These are phyloP conservation scores for Dicrurus megarhynchus DNA, from an alignment of 2,113 vertebrate genomes.

Conservation along the genomic window DNA sequence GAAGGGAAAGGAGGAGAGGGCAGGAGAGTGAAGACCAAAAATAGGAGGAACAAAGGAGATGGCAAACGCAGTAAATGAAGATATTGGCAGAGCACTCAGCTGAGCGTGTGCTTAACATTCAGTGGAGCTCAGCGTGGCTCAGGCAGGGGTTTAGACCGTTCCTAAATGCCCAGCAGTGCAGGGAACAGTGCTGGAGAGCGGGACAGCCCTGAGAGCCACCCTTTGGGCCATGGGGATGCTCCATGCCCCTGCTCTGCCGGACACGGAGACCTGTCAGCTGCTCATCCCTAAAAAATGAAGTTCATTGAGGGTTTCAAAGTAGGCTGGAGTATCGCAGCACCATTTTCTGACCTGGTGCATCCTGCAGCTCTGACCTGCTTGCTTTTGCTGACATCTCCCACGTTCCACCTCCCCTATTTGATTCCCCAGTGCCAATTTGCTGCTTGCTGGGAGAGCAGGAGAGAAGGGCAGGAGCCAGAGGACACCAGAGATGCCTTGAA, in stretches of 20 bases:
- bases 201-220: not conserved
- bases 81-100: not conserved
- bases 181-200: accelerated
- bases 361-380: not conserved
- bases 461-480: not conserved
- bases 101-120: not conserved
- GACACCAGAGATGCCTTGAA: not conserved
- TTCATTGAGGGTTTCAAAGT: not conserved
- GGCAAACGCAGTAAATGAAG: not conserved
- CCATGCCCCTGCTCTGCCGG: not conserved
- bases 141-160: not conserved
- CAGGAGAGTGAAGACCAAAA: not conserved
- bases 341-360: not conserved
- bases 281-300: not conserved
- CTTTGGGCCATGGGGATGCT: accelerated
- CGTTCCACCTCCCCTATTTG: not conserved
- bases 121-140: not conserved
- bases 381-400: not conserved
- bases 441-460: not conserved
- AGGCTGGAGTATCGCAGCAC: not conserved
- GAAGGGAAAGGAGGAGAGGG: not conserved
- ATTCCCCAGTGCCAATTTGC: not conserved
- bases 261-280: not conserved
- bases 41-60: not conserved
- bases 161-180: not conserved